Evolutionary conservation across 1,140 invertebrate genomes (phyloP).

Genomic region (Agrypnia vestita): DNA sequence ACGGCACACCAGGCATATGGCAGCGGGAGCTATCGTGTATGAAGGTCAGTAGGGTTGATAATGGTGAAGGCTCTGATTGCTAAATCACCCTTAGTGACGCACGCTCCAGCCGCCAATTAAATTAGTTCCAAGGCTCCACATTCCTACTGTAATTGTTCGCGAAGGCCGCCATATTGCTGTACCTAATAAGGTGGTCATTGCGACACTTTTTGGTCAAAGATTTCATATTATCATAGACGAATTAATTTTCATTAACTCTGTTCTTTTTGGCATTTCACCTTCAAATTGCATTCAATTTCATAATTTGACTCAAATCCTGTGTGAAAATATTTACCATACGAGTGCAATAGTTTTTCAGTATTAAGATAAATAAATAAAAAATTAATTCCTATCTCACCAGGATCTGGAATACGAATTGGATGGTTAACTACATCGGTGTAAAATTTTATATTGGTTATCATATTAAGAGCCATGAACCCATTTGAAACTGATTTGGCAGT

Average conservation of each 20-base stretch:
- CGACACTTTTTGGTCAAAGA: background rate
- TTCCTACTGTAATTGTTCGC: background rate
- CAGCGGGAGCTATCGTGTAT: background rate
- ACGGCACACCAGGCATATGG: slow-evolving; percentile 4
- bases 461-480: no score
- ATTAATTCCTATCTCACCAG: background rate
- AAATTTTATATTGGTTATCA: no score
- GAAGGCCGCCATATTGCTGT: background rate
- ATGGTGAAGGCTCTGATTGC: slow-evolving; percentile 1
- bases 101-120: slow-evolving; percentile 9
- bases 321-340: background rate
- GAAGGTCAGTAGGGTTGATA: slow-evolving; percentile 34
- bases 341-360: background rate
- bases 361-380: no score
- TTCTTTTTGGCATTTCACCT: no score
- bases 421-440: background rate
- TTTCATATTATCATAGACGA: background rate
- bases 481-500: no score
- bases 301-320: no score
- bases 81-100: slow-evolving; percentile 23
- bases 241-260: background rate
- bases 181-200: background rate
- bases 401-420: no score
- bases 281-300: no score
- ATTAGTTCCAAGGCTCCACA: background rate